Conservation (phyloP, 2,888 invertebrate genomes). For the Drosophila ustulata region DNA sequence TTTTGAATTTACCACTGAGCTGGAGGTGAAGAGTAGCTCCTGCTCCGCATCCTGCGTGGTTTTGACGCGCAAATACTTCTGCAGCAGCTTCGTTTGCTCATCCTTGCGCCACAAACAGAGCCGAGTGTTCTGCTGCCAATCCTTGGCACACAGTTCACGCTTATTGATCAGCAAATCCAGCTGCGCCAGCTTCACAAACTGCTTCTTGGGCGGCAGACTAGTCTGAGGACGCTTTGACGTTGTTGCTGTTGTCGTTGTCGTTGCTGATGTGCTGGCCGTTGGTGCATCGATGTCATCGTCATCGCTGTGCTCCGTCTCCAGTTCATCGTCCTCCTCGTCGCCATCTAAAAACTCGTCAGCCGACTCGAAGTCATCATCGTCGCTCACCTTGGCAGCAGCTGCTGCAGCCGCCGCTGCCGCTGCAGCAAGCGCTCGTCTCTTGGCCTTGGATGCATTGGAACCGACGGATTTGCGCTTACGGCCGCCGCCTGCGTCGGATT, state of each 20-base stretch:
- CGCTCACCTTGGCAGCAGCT: slow-evolving; percentile 64
- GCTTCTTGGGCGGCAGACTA: slow-evolving; percentile 78
- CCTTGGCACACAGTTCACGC: slow-evolving; percentile 78
- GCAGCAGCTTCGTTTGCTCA: slow-evolving; percentile 82
- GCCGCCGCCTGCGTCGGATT: slow-evolving; percentile 33
- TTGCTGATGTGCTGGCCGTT: slow-evolving; percentile 52
- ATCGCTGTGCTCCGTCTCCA: slow-evolving; percentile 68
- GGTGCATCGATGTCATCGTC: slow-evolving; percentile 68
- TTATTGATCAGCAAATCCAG: slow-evolving; percentile 82
- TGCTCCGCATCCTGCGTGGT: slow-evolving; percentile 60
- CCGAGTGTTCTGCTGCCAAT: slow-evolving; percentile 81
- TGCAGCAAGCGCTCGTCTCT: slow-evolving; percentile 56
- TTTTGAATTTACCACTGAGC: slow-evolving; percentile 83
- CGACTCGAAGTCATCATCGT: slow-evolving; percentile 74
- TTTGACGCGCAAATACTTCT: slow-evolving; percentile 84
- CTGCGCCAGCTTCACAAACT: slow-evolving; percentile 60
- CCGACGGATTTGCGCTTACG: slow-evolving; percentile 62
- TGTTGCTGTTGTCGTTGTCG: slow-evolving; percentile 49
- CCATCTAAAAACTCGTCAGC: slow-evolving; percentile 41
- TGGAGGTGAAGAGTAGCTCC: slow-evolving; percentile 83
- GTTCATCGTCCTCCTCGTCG: slow-evolving; percentile 63
- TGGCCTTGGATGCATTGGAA: slow-evolving; percentile 69
- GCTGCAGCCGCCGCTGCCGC: not conserved
- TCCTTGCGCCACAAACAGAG: slow-evolving; percentile 85
- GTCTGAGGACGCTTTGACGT: slow-evolving; percentile 60